These are phyloP conservation scores for Morpho achilles DNA, from an alignment of 2,888 invertebrate genomes.

Conservation along the genomic window DNA sequence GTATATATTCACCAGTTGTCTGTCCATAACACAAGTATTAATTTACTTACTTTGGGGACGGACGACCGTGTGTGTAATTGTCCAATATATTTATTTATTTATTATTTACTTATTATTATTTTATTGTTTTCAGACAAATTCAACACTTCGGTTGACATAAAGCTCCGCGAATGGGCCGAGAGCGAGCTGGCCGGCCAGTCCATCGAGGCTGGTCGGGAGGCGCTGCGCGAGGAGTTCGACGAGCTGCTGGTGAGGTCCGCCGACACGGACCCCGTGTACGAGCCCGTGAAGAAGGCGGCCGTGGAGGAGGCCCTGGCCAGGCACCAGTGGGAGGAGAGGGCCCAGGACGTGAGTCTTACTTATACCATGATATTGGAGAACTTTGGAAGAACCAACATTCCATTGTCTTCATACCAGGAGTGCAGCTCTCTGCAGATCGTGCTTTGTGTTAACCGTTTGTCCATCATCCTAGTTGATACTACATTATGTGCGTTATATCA, in stretches of 20 bases:
- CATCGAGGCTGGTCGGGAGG: conserved; percentile 84
- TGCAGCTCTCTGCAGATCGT: too few relatives aligned
- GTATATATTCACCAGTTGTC: too few relatives aligned
- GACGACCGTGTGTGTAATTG: too few relatives aligned
- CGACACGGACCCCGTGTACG: conserved; percentile 94
- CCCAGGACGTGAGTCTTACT: conserved; percentile 57
- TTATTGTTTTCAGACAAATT: conserved; percentile 81
- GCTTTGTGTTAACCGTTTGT: too few relatives aligned
- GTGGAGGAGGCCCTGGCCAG: conserved; percentile 90
- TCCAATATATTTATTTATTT: not conserved
- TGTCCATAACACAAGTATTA: too few relatives aligned
- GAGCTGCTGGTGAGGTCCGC: conserved; percentile 49
- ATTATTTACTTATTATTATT: not conserved
- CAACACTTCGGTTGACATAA: conserved; percentile 95
- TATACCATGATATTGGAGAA: not conserved
- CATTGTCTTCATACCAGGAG: too few relatives aligned
- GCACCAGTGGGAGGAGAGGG: conserved; percentile 97
- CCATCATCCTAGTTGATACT: too few relatives aligned
- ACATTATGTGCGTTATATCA: too few relatives aligned
- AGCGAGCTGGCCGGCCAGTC: conserved; percentile 88
- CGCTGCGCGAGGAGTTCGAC: conserved; percentile 71
- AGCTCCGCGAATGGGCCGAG: conserved; percentile 97
- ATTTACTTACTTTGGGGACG: too few relatives aligned
- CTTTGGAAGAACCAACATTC: too few relatives aligned
- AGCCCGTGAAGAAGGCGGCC: conserved; percentile 91